Conservation (phyloP, 2,888 invertebrate genomes). For the Hydraecia micacea region DNA sequence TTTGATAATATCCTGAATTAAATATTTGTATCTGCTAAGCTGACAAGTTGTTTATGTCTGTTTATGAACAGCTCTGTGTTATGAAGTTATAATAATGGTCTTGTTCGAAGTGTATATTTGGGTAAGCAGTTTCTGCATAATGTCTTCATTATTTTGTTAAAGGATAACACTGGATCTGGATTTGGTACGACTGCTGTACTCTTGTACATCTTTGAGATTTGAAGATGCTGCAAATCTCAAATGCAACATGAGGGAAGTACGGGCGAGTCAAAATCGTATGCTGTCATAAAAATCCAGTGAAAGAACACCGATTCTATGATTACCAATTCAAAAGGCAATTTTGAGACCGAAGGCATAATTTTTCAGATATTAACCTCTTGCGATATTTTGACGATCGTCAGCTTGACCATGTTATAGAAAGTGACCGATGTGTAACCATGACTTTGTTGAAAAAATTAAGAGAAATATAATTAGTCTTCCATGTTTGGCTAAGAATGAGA, state of each 20-base stretch:
- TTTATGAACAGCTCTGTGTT: conserved; percentile 48
- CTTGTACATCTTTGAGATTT: background rate
- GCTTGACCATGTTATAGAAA: background rate
- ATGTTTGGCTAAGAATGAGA: background rate
- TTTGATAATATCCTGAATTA: conserved; percentile 64
- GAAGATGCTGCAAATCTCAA: background rate
- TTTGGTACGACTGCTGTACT: background rate
- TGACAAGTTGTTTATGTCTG: conserved; percentile 57
- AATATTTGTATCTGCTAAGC: conserved; percentile 60
- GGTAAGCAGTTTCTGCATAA: conserved; percentile 30
- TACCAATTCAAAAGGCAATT: background rate
- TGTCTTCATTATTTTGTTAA: conserved; percentile 25
- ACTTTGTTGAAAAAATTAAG: background rate
- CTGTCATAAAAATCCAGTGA: background rate
- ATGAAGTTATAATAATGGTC: conserved; percentile 47
- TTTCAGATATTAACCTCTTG: background rate
- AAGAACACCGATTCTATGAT: background rate
- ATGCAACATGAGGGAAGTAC: background rate
- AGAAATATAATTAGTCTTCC: background rate
- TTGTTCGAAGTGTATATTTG: conserved; percentile 38
- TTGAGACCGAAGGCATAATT: background rate
- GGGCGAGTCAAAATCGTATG: background rate
- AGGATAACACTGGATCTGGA: background rate
- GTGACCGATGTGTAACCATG: background rate
- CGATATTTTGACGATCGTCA: too few species aligned